A percentile compares a stretch with the other conserved stretches of the same genome.
Conservation (phyloP, 1,140 invertebrate species). For the Drosophila lacertosa region DNA sequence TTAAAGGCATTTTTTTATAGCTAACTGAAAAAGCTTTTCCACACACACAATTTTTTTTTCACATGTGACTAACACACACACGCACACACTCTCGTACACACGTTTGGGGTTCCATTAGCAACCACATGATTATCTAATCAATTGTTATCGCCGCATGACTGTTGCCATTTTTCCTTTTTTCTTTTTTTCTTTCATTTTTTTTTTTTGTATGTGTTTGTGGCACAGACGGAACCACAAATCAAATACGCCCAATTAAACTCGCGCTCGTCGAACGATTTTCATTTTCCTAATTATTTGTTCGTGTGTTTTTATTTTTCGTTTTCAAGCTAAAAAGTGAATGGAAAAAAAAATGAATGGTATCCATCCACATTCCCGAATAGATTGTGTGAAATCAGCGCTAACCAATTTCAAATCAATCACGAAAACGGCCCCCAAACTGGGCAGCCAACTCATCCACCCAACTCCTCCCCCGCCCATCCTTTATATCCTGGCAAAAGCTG, state of each 20-base stretch:
- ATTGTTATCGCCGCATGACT: constrained; percentile 56
- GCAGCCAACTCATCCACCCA: background rate
- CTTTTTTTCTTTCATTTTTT: no score
- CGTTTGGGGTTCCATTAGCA: constrained; percentile 17
- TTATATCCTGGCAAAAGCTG: constrained; percentile 1
- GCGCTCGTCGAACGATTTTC: constrained; percentile 31
- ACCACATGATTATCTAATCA: constrained; percentile 57
- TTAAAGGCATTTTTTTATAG: background rate
- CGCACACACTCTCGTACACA: background rate
- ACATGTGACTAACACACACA: constrained; percentile 8
- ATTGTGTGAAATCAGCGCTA: constrained; percentile 80
- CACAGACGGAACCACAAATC: constrained; percentile 66
- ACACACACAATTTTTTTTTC: constrained; percentile 3
- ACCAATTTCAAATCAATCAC: constrained; percentile 82
- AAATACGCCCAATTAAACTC: constrained; percentile 79
- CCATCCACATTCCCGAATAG: constrained; percentile 42
- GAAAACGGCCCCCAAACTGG: constrained; percentile 15
- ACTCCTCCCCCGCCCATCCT: background rate
- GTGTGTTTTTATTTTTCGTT: constrained; percentile 59
- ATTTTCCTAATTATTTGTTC: constrained; percentile 1
- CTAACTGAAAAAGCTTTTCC: background rate
- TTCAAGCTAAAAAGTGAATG: constrained; percentile 49
- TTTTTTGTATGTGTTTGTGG: no score
- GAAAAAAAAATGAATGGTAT: constrained; percentile 7
- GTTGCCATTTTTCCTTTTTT: constrained; percentile 62